Evolutionary conservation across 2,888 invertebrate species (phyloP), one percentile per base, ranked within the genome.

Genomic region (Limnephilus lunatus): DNA sequence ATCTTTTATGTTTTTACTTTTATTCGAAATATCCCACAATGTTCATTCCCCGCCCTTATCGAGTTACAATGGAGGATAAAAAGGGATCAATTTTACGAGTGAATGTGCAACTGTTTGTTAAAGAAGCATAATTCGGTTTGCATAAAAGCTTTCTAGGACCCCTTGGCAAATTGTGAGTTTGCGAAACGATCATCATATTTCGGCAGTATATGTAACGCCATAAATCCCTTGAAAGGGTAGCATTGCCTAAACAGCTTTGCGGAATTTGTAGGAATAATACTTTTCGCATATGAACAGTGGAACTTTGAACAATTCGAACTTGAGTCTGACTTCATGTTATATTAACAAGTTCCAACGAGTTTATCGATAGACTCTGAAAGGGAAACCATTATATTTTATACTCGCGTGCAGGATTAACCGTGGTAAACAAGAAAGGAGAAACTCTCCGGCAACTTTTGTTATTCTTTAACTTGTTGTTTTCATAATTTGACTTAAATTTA

Each of bases 221-320:
- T 35, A 32, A 83, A 32, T 2, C 32, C 35, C 19, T 9, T 83
- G 32, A 83, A 25, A 32, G 32, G 83, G 35, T 39, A 39, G 11
- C 35, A 83, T 83, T 39, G 9, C 25, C 32, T 83, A 32, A 82
- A 25, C 30, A 82, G 32, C 83, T 83, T 83, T 25, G 15, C 12
- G 35, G 32, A 35, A 35, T 83, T 83, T 32, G 7, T 83, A 83
- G 19, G 35, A 35, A 32, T 83, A 25, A 82, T 82, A 82, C 32
- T 68, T 32, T 53, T 88, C 25, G 35, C 86, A 89, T 81, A 35
- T 89, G 19, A 89, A 39, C n/a, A 81, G 80, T 81, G 81, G 14
- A 81, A 39, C 39, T 35, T 68, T 68, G 32, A 25, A 39, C 53
- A 89, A 30, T 81, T 82, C 32, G 82, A 31, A 82, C 30, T 68